phyloP scores from a whole-genome alignment of 64 coral and sea anemone species.

The Stylophora pistillata region DNA sequence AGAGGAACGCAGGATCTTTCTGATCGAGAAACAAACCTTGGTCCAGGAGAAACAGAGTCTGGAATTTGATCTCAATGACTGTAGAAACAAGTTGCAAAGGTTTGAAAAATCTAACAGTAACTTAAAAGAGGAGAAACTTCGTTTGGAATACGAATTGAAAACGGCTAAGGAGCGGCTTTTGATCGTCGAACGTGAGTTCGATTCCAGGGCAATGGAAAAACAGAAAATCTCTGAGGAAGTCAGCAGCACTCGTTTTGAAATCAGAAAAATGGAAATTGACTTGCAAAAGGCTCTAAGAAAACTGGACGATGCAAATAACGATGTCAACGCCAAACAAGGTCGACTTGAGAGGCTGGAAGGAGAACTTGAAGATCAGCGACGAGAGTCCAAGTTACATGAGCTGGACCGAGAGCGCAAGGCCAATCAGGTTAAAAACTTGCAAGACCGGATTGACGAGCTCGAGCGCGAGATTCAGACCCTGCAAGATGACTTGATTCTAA shows the following conservation, averaged over 20 bases:
- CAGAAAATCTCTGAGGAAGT: conserved; percentile 34
- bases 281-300: conserved; percentile 42
- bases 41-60: conserved; percentile 50
- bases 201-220: conserved; percentile 24
- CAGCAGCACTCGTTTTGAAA: conserved; percentile 25
- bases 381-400: conserved; percentile 7
- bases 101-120: neutral
- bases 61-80: conserved; percentile 23
- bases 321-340: conserved; percentile 49
- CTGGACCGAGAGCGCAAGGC: conserved; percentile 5
- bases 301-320: conserved; percentile 52
- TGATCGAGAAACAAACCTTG: conserved; percentile 54
- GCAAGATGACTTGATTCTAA: conserved; percentile 63
- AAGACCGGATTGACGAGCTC: conserved; percentile 57
- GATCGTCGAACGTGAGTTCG: conserved; percentile 28
- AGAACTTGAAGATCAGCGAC: conserved; percentile 66
- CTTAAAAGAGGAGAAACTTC: conserved; percentile 27
- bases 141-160: conserved; percentile 55
- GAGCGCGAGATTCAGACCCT: conserved; percentile 68
- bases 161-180: conserved; percentile 56
- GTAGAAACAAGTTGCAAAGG: neutral
- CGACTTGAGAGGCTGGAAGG: conserved; percentile 50
- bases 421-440: conserved; percentile 28
- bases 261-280: conserved; percentile 64
- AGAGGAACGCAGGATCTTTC: conserved; percentile 48